Conservation (phyloP, 2,113 vertebrate genomes). For the Poeciliopsis retropinna region DNA sequence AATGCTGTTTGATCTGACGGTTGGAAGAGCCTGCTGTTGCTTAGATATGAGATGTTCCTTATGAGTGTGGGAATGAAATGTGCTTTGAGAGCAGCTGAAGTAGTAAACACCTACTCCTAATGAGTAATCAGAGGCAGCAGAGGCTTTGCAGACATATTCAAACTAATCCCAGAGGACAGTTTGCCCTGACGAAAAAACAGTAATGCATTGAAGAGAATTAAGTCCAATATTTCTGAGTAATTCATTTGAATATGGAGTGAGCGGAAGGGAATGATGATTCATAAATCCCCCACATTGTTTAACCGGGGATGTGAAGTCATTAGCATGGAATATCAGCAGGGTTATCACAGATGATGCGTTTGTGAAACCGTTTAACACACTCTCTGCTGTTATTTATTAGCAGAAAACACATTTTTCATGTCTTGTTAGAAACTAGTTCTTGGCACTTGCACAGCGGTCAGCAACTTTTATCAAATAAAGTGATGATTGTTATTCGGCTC, state of each 20-base stretch:
- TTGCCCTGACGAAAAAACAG: background rate
- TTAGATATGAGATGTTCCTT: constrained; percentile 26
- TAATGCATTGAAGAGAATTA: background rate
- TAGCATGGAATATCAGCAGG: background rate
- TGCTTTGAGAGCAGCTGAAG: constrained; percentile 10
- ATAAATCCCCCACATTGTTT: constrained; percentile 1
- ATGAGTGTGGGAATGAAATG: constrained; percentile 21
- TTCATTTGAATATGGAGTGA: constrained; percentile 6
- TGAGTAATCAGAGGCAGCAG: constrained; percentile 38
- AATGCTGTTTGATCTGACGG: background rate
- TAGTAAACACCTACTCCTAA: constrained; percentile 46
- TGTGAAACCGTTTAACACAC: background rate
- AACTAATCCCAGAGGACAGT: constrained; percentile 19
- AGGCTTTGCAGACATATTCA: constrained; percentile 23
- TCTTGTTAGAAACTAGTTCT: background rate
- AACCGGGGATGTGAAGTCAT: background rate
- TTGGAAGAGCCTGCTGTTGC: constrained; percentile 4
- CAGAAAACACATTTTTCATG: background rate
- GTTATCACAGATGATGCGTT: background rate
- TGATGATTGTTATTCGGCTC: background rate
- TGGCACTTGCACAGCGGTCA: too few relatives aligned
- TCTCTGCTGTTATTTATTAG: background rate
- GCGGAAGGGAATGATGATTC: constrained; percentile 6
- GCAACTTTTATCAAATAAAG: background rate
- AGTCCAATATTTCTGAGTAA: constrained; percentile 9